These are phyloP conservation scores for Xenopus petersii DNA, from an alignment of 2,797 vertebrate genomes.

Conservation along the genomic window DNA sequence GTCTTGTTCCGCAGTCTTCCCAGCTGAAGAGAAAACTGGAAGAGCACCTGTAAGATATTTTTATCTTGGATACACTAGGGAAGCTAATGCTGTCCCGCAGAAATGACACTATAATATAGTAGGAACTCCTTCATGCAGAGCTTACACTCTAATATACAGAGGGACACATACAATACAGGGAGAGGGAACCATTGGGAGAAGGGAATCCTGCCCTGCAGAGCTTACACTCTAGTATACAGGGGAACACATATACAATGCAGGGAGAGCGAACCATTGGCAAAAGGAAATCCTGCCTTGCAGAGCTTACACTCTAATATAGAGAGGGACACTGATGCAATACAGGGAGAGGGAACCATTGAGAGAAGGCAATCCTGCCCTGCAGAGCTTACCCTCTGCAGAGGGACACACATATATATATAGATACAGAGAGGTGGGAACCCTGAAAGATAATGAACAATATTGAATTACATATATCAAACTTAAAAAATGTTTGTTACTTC, in stretches of 20 bases:
- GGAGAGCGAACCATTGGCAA: background rate
- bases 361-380: too few relatives aligned
- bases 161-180: too few relatives aligned
- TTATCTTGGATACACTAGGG: background rate
- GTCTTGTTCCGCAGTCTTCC: conserved; percentile 66
- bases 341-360: background rate
- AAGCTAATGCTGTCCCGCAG: background rate
- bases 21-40: conserved; percentile 85
- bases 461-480: too few relatives aligned
- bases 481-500: background rate
- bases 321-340: background rate
- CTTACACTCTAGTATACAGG: conserved; percentile 8
- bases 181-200: too few relatives aligned
- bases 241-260: background rate
- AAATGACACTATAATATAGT: conserved; percentile 3
- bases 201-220: too few relatives aligned
- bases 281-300: background rate
- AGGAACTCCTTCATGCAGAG: too few relatives aligned
- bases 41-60: conserved; percentile 83
- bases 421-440: background rate
- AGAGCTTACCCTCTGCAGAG: background rate
- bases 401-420: background rate
- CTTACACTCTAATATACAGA: too few relatives aligned
- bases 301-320: background rate
- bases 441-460: background rate